phyloP scores from a whole-genome alignment of 2,888 invertebrate species.

The Neuroscelio doddi region DNA sequence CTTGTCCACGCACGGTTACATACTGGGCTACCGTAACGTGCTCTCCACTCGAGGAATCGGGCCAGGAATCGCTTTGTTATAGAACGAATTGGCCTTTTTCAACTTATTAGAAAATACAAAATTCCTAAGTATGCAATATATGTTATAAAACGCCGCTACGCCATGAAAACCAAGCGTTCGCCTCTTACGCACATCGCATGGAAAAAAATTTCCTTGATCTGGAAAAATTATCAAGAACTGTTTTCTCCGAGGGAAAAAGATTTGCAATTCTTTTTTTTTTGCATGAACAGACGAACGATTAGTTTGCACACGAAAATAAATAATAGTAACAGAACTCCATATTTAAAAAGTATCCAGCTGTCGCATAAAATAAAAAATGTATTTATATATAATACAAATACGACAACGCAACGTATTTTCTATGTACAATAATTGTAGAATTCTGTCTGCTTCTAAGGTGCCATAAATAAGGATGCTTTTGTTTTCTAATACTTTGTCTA shows the following conservation, averaged over 20 bases:
- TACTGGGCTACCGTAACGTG: conserved; percentile 28
- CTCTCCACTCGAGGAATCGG: conserved; percentile 19
- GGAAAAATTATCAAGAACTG: conserved; percentile 2
- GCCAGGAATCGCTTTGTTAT: conserved; percentile 13
- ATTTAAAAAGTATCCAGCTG: conserved; percentile 1
- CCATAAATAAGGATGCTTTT: conserved; percentile 39
- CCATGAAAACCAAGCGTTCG: conserved; percentile 14
- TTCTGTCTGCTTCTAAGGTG: conserved; percentile 26
- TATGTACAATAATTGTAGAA: conserved; percentile 45
- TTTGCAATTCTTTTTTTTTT: too few species aligned
- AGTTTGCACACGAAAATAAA: conserved; percentile 22
- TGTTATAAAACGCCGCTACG: conserved; percentile 18
- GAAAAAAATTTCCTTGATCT: too few species aligned
- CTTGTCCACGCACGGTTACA: conserved; percentile 27
- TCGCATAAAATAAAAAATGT: conserved; percentile 40
- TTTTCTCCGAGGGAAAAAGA: too few species aligned
- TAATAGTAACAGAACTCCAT: conserved; percentile 30
- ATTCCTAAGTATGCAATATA: conserved; percentile 29
- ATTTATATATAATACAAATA: conserved; percentile 48
- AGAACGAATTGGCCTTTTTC: conserved; percentile 11
- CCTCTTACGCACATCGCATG: conserved; percentile 2
- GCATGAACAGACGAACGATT: conserved; percentile 12
- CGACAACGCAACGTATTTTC: conserved; percentile 44
- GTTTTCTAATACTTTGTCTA: conserved; percentile 29
- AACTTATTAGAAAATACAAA: conserved; percentile 26